Percentiles rank a stretch among this genome's conserved stretches.
phyloP scores from a whole-genome alignment of 2,113 vertebrate genomes.

The Microcebus jonahi region DNA sequence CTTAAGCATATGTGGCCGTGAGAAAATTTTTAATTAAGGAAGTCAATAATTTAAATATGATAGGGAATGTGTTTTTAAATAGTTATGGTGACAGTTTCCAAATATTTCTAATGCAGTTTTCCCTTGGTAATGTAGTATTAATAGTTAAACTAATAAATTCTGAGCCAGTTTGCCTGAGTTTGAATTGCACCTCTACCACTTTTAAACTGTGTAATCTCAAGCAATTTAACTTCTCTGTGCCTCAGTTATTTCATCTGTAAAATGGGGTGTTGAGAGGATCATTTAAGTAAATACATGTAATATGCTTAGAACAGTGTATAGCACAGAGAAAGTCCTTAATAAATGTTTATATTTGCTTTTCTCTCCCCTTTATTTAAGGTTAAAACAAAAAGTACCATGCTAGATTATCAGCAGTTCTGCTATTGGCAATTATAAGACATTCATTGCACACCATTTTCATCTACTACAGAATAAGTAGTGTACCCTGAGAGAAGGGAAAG shows the following conservation, averaged over 20 bases:
- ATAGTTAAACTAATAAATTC: conserved; percentile 6
- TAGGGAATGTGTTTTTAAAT: conserved; percentile 35
- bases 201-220: conserved; percentile 29
- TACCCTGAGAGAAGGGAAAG: not conserved
- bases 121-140: conserved; percentile 20
- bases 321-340: conserved; percentile 9
- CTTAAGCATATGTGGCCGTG: not conserved
- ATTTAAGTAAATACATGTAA: conserved; percentile 2
- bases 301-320: not conserved
- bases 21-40: conserved; percentile 48
- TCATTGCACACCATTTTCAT: not conserved
- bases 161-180: not conserved
- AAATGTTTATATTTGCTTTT: not conserved
- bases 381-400: not conserved
- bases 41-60: conserved; percentile 30
- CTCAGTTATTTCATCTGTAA: conserved; percentile 36
- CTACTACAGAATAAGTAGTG: not conserved
- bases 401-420: not conserved
- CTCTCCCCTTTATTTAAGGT: not conserved
- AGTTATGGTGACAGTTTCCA: conserved; percentile 13
- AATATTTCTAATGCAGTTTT: conserved; percentile 21
- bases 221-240: not conserved
- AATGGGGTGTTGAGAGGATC: not conserved
- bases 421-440: not conserved
- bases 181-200: not conserved